phyloP scores from a whole-genome alignment of 2,888 invertebrate species.

The Cheilosia vulpina region DNA sequence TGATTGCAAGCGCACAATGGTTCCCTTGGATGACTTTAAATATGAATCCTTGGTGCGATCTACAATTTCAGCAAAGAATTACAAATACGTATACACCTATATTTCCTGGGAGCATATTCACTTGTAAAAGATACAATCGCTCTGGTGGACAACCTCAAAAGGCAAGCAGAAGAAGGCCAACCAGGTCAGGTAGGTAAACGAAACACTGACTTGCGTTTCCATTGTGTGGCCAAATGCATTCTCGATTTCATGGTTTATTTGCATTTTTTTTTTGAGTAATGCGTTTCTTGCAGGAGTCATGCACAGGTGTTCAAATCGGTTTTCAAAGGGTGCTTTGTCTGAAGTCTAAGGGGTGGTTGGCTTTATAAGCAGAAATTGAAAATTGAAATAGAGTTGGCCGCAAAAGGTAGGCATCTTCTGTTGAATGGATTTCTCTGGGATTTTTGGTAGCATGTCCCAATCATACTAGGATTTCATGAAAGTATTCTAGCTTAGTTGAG shows the following conservation, averaged over 20 bases:
- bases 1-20: slow-evolving; percentile 70
- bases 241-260: slow-evolving; percentile 53
- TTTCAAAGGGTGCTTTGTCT: not conserved
- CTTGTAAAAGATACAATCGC: slow-evolving; percentile 57
- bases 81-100: not conserved
- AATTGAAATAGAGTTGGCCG: too few relatives aligned
- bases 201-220: slow-evolving; percentile 25
- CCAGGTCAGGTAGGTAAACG: slow-evolving; percentile 31
- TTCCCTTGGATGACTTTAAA: slow-evolving; percentile 64
- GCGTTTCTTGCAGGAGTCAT: slow-evolving; percentile 3
- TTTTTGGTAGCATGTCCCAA: too few relatives aligned
- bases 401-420: too few relatives aligned
- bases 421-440: too few relatives aligned
- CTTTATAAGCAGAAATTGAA: not conserved
- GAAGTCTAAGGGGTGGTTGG: not conserved
- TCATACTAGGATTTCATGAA: too few relatives aligned
- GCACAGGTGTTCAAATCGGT: slow-evolving; percentile 44
- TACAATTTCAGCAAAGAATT: slow-evolving; percentile 54
- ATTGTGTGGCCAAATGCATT: slow-evolving; percentile 47
- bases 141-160: slow-evolving; percentile 38
- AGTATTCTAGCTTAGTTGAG: too few relatives aligned
- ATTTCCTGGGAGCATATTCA: slow-evolving; percentile 38
- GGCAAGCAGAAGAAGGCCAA: not conserved
- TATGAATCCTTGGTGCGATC: slow-evolving; percentile 59
- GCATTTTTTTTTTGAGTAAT: slow-evolving; percentile 27